Evolutionary conservation across 2,113 vertebrate species (phyloP).

Genomic region (Sander lucioperca): DNA sequence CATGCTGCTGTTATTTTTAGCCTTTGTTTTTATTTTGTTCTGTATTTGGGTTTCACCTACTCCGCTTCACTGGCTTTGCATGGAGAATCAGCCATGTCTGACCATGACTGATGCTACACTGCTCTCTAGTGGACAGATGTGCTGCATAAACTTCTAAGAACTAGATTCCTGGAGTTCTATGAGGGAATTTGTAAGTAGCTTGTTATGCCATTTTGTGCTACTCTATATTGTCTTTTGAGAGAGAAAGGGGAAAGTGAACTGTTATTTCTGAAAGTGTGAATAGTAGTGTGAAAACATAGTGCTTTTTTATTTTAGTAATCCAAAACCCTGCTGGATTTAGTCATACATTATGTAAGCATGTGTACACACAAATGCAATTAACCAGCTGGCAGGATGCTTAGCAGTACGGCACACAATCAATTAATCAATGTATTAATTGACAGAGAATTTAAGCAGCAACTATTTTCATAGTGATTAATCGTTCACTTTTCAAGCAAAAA

Average conservation of each 20-base stretch:
- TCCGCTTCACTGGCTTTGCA: constrained; percentile 41
- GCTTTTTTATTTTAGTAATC: background rate
- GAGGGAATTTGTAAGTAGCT: background rate
- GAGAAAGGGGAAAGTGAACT: background rate
- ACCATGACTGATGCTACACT: constrained; percentile 58
- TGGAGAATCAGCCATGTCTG: constrained; percentile 21
- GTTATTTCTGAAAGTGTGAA: background rate
- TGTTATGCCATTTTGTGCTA: background rate
- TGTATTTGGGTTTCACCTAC: constrained; percentile 44
- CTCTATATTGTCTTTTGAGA: background rate
- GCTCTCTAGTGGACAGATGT: constrained; percentile 80
- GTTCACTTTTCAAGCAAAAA: background rate
- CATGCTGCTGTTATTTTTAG: constrained; percentile 42
- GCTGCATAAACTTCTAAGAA: constrained; percentile 27
- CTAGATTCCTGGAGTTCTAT: constrained; percentile 17
- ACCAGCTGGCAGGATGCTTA: background rate
- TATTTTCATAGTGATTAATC: background rate
- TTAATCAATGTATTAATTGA: background rate
- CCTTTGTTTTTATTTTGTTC: constrained; percentile 34
- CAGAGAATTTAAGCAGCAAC: background rate
- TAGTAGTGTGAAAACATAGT: background rate
- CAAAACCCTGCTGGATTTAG: background rate
- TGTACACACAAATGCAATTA: background rate
- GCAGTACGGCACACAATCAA: background rate
- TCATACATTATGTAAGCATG: background rate